Base-by-base conservation (phyloP, 2,113 vertebrate genomes). In the Lipophrys pholis region DNA sequence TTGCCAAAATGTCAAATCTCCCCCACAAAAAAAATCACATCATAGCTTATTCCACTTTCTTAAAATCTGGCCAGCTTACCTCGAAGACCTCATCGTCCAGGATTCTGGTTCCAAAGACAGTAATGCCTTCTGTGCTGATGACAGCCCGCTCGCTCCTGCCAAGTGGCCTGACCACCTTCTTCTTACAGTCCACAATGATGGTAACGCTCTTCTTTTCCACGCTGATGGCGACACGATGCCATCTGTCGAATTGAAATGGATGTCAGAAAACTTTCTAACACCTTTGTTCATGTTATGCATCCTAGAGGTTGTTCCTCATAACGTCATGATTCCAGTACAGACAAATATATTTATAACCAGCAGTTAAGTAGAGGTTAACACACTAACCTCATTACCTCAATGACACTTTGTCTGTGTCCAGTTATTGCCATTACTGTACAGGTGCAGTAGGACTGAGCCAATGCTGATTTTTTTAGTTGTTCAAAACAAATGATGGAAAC, bases 191-290 rank as follows among this genome's bases (percentile, higher is more conserved):
- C 76, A 98, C 94, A 74, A 99, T 95, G 92, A 99, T 96, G 38
- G 97, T 99, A 86, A 98, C 94, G 3, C 89, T 95, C 86, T 97
- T 97, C 92, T 96, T 97, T 81, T 99, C 97, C 69, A 99, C 95
- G 1, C 98, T 99, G 84, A 99, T 95, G n/a, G 97, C 97, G 5
- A 99, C 94, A 45, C 98, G 95, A 87, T 99, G 98, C 98, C 98
- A 99, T 90, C 97, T 99, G 70, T 75, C 11, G 39, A 46, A 17
- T 21, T 40, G 21, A 35, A 38, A 39, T 43, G 12, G 39, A 30
- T 4, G 59, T 74, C 14, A 74, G 64, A 60, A 38, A 62, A 45
- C 17, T 14, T 35, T 46, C 17, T 4, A 10, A 7, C 14, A 53
- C 48, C 0, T 63, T 7, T 30, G 21, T 30, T 30, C 21, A 30